Conservation (phyloP, 64 coral and sea anemone genomes). For the Cladopsammia gracilis region DNA sequence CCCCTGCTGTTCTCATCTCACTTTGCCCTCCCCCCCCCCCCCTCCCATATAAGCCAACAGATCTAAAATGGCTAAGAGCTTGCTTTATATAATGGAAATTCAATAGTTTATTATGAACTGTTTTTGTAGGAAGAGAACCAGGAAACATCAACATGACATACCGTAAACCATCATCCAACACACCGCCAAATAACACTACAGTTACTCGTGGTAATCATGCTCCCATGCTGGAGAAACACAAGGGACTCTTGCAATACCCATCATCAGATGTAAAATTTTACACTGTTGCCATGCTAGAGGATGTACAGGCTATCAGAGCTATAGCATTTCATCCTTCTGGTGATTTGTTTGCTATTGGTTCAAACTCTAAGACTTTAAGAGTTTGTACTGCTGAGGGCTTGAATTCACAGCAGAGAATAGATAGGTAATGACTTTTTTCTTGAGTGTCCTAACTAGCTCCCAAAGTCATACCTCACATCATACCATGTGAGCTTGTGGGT, state of each 20-base stretch:
- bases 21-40: too few species aligned
- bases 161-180: conserved; percentile 70
- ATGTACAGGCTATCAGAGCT: conserved; percentile 93
- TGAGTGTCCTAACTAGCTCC: too few species aligned
- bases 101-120: background rate
- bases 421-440: conserved; percentile 18
- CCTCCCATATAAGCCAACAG: too few species aligned
- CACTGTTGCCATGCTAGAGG: conserved; percentile 85
- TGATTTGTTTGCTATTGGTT: conserved; percentile 94
- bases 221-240: conserved; percentile 50
- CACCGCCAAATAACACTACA: conserved; percentile 48
- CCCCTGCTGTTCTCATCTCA: too few species aligned
- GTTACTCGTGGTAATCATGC: conserved; percentile 13
- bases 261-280: conserved; percentile 77
- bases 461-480: too few species aligned
- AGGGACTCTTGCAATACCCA: conserved; percentile 40
- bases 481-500: too few species aligned
- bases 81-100: background rate
- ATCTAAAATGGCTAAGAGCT: too few species aligned
- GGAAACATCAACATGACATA: conserved; percentile 64
- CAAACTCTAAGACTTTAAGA: conserved; percentile 92
- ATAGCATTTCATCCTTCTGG: conserved; percentile 94
- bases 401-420: conserved; percentile 47
- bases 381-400: conserved; percentile 86
- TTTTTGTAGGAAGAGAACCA: conserved; percentile 12